These are phyloP conservation scores for Avahi laniger DNA, from an alignment of 2,797 vertebrate genomes.

Conservation along the genomic window DNA sequence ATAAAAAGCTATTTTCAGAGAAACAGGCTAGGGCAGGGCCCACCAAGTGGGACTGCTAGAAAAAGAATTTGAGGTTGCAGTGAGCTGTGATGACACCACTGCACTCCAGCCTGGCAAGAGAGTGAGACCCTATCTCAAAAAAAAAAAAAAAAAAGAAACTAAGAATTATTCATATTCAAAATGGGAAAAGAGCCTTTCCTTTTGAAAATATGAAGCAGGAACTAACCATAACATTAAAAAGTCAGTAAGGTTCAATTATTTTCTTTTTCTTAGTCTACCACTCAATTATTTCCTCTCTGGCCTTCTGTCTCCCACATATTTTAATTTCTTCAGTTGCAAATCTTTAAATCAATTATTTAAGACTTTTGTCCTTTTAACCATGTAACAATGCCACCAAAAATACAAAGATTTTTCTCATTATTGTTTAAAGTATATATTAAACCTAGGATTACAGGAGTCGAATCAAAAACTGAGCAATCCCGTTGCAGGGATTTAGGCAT, in stretches of 20 bases:
- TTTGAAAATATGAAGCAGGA: not conserved
- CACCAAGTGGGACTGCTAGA: not conserved
- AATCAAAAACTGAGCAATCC: not conserved
- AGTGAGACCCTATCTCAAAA: not conserved
- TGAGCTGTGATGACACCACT: not conserved
- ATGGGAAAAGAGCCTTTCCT: not conserved
- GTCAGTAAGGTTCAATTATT: not conserved
- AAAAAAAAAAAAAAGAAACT: not conserved
- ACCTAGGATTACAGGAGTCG: not conserved
- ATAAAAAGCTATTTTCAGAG: not conserved
- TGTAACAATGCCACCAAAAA: not conserved
- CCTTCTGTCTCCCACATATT: not conserved
- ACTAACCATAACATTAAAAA: not conserved
- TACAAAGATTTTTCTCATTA: not conserved
- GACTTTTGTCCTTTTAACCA: not conserved
- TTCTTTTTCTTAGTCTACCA: not conserved
- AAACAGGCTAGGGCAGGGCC: not conserved
- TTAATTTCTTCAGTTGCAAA: not conserved
- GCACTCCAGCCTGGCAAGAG: not conserved
- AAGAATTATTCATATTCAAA: not conserved
- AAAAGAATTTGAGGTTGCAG: not conserved
- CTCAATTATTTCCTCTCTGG: not conserved
- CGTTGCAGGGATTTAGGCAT: not conserved
- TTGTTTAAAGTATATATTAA: not conserved
- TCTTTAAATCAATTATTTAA: conserved; percentile 4